Conservation (phyloP, 2,797 vertebrate species). For the Hybognathus amarus region DNA sequence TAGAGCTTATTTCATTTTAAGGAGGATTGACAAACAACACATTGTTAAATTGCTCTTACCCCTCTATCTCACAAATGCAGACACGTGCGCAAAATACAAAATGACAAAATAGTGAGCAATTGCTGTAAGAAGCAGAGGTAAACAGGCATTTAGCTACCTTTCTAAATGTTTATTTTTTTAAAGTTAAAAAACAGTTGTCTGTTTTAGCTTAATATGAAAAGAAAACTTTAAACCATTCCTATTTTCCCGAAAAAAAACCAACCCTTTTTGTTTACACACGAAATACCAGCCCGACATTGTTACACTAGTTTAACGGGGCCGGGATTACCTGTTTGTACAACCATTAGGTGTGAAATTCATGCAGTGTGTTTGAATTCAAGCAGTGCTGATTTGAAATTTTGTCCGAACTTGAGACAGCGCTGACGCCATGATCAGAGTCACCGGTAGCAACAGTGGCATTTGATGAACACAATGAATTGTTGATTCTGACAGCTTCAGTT, state of each 20-base stretch:
- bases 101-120: background rate
- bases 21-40: background rate
- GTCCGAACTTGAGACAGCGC: background rate
- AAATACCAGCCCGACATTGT: background rate
- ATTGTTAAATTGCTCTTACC: background rate
- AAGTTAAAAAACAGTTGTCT: background rate
- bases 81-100: conserved; percentile 15
- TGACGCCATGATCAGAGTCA: background rate
- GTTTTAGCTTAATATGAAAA: background rate
- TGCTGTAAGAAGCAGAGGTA: background rate
- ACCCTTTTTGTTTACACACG: background rate
- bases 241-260: background rate
- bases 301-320: background rate
- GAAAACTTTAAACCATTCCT: background rate
- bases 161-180: background rate
- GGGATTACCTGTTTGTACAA: background rate
- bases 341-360: background rate
- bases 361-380: background rate
- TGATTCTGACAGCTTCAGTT: background rate
- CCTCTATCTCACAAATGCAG: conserved; percentile 1
- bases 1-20: background rate
- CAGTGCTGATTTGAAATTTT: too few species aligned
- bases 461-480: background rate
- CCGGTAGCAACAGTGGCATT: background rate
- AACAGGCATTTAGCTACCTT: background rate